These are phyloP conservation scores for Physocephala rufipes DNA, from an alignment of 2,888 invertebrate genomes.

Conservation along the genomic window DNA sequence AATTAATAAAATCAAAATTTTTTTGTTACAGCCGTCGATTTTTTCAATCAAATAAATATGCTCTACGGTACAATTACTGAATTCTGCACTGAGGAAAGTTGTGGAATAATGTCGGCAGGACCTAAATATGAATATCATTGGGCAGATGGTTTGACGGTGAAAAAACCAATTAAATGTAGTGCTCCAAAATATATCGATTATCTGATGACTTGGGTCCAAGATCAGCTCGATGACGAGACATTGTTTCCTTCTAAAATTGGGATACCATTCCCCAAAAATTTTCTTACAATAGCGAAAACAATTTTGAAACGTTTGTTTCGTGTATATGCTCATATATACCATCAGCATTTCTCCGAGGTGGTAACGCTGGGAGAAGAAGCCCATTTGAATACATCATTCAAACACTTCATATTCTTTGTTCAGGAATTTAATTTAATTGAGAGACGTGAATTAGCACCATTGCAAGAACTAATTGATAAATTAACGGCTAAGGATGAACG, in stretches of 20 bases:
- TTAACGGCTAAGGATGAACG: constrained; percentile 89
- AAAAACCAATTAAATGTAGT: constrained; percentile 98
- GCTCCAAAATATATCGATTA: constrained; percentile 99
- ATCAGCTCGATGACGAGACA: constrained; percentile 98
- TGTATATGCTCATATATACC: constrained; percentile 99
- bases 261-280: constrained; percentile 98
- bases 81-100: constrained; percentile 97
- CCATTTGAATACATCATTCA: constrained; percentile 98
- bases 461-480: constrained; percentile 97
- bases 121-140: constrained; percentile 99
- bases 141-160: constrained; percentile 98
- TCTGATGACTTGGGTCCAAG: constrained; percentile 99
- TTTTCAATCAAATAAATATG: constrained; percentile 99
- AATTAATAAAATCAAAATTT: too few relatives aligned
- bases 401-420: constrained; percentile 95
- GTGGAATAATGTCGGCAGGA: constrained; percentile 98
- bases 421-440: constrained; percentile 98
- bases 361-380: constrained; percentile 98
- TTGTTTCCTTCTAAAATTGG: constrained; percentile 99
- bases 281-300: constrained; percentile 95
- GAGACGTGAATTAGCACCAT: constrained; percentile 92
- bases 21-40: constrained; percentile 86
- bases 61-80: constrained; percentile 99
- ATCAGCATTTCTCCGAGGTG: constrained; percentile 98
- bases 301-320: constrained; percentile 97